These are phyloP conservation scores for Calidris pugnax DNA, from an alignment of 2,113 vertebrate species.

Conservation along the genomic window DNA sequence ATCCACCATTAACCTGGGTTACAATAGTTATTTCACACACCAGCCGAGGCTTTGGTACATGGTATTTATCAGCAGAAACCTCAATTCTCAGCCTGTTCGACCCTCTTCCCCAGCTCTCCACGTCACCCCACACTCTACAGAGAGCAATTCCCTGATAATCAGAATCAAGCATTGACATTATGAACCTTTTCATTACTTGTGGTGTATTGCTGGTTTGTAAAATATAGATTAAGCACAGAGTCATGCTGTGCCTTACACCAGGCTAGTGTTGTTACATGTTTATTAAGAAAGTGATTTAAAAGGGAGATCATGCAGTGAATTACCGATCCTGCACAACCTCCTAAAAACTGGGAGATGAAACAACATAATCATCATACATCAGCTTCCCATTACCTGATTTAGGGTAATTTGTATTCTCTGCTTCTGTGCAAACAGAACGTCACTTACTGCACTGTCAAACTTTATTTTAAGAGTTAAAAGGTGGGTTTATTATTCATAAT, in stretches of 20 bases:
- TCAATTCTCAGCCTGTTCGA: background rate
- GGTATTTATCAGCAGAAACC: background rate
- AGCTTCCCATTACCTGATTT: conserved; percentile 60
- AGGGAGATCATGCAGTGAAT: conserved; percentile 29
- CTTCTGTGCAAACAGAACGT: conserved; percentile 47
- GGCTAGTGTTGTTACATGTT: conserved; percentile 41
- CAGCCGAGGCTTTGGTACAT: background rate
- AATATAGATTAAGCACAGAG: conserved; percentile 33
- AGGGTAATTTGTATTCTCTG: conserved; percentile 67
- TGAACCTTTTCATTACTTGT: conserved; percentile 28
- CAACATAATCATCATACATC: conserved; percentile 42
- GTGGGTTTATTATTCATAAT: conserved; percentile 61
- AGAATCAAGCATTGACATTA: background rate
- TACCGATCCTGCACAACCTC: conserved; percentile 5
- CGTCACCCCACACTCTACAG: background rate
- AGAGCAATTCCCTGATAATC: background rate
- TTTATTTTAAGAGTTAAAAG: conserved; percentile 66
- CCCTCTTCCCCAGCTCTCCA: background rate
- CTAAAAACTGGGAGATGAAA: conserved; percentile 30
- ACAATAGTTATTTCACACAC: background rate
- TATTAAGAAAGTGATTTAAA: conserved; percentile 65
- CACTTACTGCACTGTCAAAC: conserved; percentile 55
- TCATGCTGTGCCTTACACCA: conserved; percentile 39
- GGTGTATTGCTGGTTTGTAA: conserved; percentile 37
- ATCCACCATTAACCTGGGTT: background rate